A percentile compares a stretch with the other conserved stretches of the same genome.
Conservation (phyloP, 1,140 invertebrate species). For the Venturia canescens region DNA sequence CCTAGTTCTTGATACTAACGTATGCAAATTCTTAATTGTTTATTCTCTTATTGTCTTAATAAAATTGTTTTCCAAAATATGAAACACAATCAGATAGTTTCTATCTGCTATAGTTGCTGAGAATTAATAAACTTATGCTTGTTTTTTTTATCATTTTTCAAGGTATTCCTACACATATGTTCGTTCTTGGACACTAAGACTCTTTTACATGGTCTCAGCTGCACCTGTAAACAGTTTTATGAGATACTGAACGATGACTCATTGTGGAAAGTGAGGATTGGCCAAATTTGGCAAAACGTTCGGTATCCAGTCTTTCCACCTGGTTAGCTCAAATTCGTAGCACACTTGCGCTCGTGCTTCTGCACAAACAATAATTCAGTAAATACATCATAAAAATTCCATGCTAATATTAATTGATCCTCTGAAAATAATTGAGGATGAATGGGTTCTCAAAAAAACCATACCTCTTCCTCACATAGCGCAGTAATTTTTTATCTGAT, state of each 20-base stretch:
- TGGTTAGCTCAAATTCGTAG: conserved; percentile 67
- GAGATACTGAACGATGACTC: conserved; percentile 69
- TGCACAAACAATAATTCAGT: conserved; percentile 60
- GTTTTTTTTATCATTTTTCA: conserved; percentile 53
- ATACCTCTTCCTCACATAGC: not conserved
- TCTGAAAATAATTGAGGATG: conserved; percentile 5
- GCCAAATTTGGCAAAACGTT: conserved; percentile 66
- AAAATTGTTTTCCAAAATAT: too few relatives aligned
- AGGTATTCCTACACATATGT: conserved; percentile 72
- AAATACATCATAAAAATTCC: conserved; percentile 54
- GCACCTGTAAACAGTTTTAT: conserved; percentile 71
- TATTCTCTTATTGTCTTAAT: too few relatives aligned
- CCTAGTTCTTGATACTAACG: not conserved
- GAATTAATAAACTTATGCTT: not conserved
- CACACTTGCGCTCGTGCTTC: conserved; percentile 51
- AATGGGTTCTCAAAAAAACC: not conserved
- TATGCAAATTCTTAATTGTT: not conserved
- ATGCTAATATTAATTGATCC: conserved; percentile 22
- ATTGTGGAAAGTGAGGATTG: conserved; percentile 71
- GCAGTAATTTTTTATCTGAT: too few relatives aligned
- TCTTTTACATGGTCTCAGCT: conserved; percentile 64
- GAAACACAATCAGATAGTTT: too few relatives aligned
- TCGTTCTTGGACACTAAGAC: conserved; percentile 72
- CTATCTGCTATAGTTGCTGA: too few relatives aligned
- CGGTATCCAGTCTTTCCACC: conserved; percentile 68